Evolutionary conservation across 2,113 vertebrate species (phyloP), one percentile per base, ranked within the genome.

Genomic region (Notothenia coriiceps): DNA sequence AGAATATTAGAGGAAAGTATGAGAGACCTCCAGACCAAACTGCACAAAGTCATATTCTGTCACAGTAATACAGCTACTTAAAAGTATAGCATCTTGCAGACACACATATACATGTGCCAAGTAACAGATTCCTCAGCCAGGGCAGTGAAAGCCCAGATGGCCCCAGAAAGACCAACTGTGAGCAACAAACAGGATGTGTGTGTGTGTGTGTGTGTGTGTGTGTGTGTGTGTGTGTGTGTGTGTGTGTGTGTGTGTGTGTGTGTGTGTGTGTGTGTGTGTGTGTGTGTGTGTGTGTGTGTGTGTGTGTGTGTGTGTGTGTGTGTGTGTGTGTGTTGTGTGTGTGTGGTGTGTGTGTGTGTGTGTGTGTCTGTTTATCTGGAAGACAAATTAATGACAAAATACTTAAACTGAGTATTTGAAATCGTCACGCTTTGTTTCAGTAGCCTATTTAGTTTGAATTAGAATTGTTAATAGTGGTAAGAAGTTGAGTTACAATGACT

Each of bases 71-170:
- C 54, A 60, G 40, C 25, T 54, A 71, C 20, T 65, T 43, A n/a
- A 74, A 77, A 35, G 83, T 20, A 70, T 18, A 25, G 25, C 59
- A 52, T 33, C 12, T 8, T 5, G 25, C 67, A 56, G 2, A 56
- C 60, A 57, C 15, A 64, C 54, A 35, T 2, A 54, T 47, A 4
- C 43, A 11, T 51, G 55, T 60, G 64, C 78, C 78, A 78, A 73
- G 74, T 69, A 84, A 74, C 2, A 1, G 46, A 71, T 68, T 64
- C 51, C 62, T 57, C 64, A 55, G 66, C 74, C 70, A 55, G 62
- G 71, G n/a, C 25, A 74, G 55, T 78, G 85, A 75, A 59, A 76
- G 56, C 66, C 52, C 81, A 87, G 84, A 84, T 87, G 80, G 80
- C 40, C 67, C 47, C 33, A 86, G 13, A 57, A 74, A 78, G 51